A percentile compares a stretch with the other conserved stretches of the same genome.
These are phyloP conservation scores for Actias luna DNA, from an alignment of 2,888 invertebrate genomes.

Conservation along the genomic window DNA sequence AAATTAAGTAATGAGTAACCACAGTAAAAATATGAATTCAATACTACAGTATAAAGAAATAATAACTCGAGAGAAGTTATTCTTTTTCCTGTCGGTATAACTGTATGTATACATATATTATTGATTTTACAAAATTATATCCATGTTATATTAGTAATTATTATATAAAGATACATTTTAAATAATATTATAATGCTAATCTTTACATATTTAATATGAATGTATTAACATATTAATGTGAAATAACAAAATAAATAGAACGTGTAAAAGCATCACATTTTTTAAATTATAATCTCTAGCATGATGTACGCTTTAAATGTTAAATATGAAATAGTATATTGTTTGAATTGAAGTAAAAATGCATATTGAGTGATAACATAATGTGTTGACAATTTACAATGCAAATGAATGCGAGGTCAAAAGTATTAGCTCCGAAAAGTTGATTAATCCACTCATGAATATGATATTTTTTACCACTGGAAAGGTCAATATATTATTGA, in stretches of 20 bases:
- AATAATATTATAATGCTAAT: background rate
- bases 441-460: background rate
- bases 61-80: too few species aligned
- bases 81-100: too few species aligned
- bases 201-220: background rate
- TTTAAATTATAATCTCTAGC: background rate
- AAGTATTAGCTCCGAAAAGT: background rate
- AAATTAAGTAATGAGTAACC: background rate
- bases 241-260: background rate
- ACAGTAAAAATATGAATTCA: background rate
- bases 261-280: background rate
- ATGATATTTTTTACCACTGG: background rate
- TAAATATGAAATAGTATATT: background rate
- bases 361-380: background rate
- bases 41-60: too few species aligned
- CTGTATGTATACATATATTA: background rate
- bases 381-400: conserved; percentile 5
- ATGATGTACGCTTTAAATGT: background rate
- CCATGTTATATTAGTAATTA: background rate
- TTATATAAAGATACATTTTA: background rate
- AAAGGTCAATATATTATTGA: conserved; percentile 2
- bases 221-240: too few species aligned
- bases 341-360: background rate
- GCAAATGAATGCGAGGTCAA: conserved; percentile 6
- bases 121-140: background rate